A percentile compares a stretch with the other conserved stretches of the same genome.
Evolutionary conservation across 2,113 vertebrate genomes (phyloP).

Genomic region (Ailuropoda melanoleuca): DNA sequence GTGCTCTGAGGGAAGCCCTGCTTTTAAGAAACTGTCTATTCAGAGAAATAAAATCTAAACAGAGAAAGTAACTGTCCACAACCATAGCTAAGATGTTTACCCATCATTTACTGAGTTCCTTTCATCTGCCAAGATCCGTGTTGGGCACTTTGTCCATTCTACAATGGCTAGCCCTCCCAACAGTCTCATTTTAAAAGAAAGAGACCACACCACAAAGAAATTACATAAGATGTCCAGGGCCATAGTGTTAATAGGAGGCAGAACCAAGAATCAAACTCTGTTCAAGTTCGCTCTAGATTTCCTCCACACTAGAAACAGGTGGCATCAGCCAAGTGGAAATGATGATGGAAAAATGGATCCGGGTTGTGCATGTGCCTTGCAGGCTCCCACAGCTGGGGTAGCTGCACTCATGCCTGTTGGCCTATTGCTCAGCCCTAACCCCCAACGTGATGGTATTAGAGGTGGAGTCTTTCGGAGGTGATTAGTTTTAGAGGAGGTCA

Average conservation of each 20-base stretch:
- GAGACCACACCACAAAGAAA: background rate
- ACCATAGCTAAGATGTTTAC: background rate
- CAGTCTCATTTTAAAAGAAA: background rate
- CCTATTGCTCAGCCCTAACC: fast-evolving
- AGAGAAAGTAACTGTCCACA: background rate
- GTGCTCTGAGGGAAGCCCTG: too few relatives aligned
- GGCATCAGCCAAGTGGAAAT: background rate
- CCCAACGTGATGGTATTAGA: background rate
- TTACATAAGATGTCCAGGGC: background rate
- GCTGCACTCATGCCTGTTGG: background rate
- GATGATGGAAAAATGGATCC: background rate
- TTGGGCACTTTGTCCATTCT: background rate
- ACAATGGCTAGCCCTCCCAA: background rate
- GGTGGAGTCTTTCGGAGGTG: background rate
- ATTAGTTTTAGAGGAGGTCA: background rate
- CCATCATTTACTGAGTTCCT: background rate
- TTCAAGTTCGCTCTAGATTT: background rate
- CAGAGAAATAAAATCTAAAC: background rate
- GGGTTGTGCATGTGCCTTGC: background rate
- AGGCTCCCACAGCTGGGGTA: background rate
- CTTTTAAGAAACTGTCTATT: background rate
- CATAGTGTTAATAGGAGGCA: background rate
- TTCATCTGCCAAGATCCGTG: background rate
- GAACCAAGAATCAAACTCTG: background rate
- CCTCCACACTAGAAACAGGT: background rate